Evolutionary conservation across 2,113 vertebrate species (phyloP), one percentile per base, ranked within the genome.

Genomic region (Mormyrus iriodes): DNA sequence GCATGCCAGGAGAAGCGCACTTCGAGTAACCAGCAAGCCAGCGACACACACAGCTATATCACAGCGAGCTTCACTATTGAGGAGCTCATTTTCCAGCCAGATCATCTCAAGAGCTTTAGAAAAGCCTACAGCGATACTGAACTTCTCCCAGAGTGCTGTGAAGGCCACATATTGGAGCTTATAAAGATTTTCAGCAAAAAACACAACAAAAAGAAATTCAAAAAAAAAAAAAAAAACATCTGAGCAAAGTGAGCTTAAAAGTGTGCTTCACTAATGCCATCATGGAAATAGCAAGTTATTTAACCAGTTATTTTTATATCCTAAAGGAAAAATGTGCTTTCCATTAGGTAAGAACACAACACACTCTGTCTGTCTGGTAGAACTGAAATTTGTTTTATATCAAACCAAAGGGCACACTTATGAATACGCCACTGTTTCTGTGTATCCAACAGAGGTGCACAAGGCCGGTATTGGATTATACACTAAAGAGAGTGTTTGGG

Each of bases 401-500:
- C 24, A 84, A 84, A 46, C 82, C 24, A n/a, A 84, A 48, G 19
- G 82, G 6, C 82, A 84, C 44, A 1, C 8, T 84, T 21, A 48
- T 46, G 73, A 79, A 12, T 79, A 15, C 31, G 19, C 4, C 31
- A 79, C 2, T 82, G 82, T 27, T 44, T 48, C 42, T 53, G 12
- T 35, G 85, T 55, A 48, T 53, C n/a, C 51, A 55, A 15, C 31
- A 35, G 88, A 82, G 52, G 52, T 15, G 35, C 27, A 86, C 19
- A 5, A 86, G 58, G 44, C 44, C 12, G 15, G 85, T 39, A 76
- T 85, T 27, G 15, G 39, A 85, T 55, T 44, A 84, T 39, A 89
- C 89, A 92, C 84, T 91, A 92, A 91, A 87, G 91, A 91, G 91
- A 89, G 90, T 4, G 87, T 13, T 2, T 2, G 4, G 24, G 61